These are phyloP conservation scores for Agonopterix alstromeriana DNA, from an alignment of 2,888 invertebrate genomes.

Conservation along the genomic window DNA sequence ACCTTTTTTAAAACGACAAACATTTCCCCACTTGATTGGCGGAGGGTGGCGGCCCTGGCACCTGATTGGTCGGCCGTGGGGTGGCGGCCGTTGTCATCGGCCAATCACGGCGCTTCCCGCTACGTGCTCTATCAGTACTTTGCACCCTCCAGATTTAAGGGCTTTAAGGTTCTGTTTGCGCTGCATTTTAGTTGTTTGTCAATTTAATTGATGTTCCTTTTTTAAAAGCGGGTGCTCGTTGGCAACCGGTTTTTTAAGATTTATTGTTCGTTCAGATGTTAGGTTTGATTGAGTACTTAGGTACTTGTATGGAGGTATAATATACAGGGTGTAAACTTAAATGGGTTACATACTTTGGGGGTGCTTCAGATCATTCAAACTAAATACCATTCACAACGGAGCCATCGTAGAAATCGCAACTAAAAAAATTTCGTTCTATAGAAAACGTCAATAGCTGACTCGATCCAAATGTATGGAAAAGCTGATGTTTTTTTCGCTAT, in stretches of 20 bases:
- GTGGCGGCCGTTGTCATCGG: slow-evolving; percentile 25
- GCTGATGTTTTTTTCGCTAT: too few species aligned
- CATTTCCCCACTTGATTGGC: slow-evolving; percentile 38
- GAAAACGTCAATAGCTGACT: too few species aligned
- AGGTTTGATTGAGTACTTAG: too few species aligned
- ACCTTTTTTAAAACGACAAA: slow-evolving; percentile 19
- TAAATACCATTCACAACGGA: too few species aligned
- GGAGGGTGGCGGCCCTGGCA: slow-evolving; percentile 33
- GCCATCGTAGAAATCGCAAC: too few species aligned
- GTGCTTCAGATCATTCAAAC: too few species aligned
- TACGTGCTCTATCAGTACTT: slow-evolving; percentile 62
- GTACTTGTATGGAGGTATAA: too few species aligned
- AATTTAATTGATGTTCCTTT: slow-evolving; percentile 62
- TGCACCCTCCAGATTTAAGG: slow-evolving; percentile 50
- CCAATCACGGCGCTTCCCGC: slow-evolving; percentile 39
- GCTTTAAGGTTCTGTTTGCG: slow-evolving; percentile 64
- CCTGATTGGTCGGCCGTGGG: slow-evolving; percentile 29
- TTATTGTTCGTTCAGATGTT: too few species aligned
- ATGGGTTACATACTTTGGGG: too few species aligned
- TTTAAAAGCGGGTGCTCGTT: slow-evolving; percentile 31
- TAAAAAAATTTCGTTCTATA: too few species aligned
- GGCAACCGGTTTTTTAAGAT: slow-evolving; percentile 2
- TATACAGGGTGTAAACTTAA: too few species aligned
- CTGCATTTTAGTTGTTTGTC: slow-evolving; percentile 69
- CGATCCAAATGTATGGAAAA: too few species aligned